Base-by-base conservation (phyloP, 2,113 vertebrate species). In the Scopus umbretta region DNA sequence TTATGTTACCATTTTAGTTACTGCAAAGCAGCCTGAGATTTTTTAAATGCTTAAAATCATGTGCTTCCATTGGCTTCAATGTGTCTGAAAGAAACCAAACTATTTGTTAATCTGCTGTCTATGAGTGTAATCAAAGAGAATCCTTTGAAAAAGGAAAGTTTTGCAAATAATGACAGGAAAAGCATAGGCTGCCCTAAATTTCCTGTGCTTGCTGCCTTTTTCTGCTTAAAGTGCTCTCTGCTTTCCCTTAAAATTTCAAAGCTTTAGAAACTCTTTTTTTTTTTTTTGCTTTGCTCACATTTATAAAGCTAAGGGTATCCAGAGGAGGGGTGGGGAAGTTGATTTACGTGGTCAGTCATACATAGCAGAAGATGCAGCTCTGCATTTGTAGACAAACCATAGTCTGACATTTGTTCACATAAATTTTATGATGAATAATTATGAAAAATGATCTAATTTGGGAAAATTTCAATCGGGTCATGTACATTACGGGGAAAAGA, bases 391-490 rank as follows among this genome's bases (percentile, higher is more conserved):
- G 86, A 68, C 34, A 89, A 92, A 87, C 25, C 40, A 22, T 10
- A 68, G 61, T n/a, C 53, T 94, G 86, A 72, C 6, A 80, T 95
- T 90, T 82, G 43, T 85, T 94, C 73, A 59, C 45, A 40, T 58
- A 82, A 91, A 43, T 82, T 10, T 82, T 94, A 61, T 53, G 27
- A 92, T 66, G 81, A 95, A 87, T 92, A 96, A 91, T 88, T 96
- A 82, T 63, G 86, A 92, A 91, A 96, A 96, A 95, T 92, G 0
- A 92, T 91, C 61, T 90, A 75, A 94, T 95, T 94, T 96, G 49
- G 62, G 66, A 81, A 92, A 97, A 92, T 76, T 87, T 66, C 62
- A 72, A 62, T 72, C 83, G 85, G 66, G 92, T 96, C 80, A 87
- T 50, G 82, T 58, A 87, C 23, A 45, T 94, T 89, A 85, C 0